phyloP scores from a whole-genome alignment of 2,797 vertebrate species.

The Balearica regulorum region DNA sequence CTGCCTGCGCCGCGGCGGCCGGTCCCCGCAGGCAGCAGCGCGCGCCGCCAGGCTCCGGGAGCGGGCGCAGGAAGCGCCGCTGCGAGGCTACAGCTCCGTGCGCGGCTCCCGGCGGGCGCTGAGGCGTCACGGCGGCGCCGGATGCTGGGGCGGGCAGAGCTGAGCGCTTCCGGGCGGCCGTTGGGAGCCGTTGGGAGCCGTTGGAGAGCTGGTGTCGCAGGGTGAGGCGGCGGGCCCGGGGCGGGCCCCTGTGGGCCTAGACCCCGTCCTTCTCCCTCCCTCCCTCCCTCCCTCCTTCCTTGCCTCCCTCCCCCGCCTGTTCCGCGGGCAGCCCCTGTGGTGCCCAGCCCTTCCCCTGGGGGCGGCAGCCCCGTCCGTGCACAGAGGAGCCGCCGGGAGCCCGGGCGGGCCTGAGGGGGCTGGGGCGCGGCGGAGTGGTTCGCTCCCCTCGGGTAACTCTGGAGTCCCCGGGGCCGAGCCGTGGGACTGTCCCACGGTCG shows the following conservation, averaged over 20 bases:
- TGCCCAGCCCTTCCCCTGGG: background rate
- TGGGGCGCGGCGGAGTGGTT: background rate
- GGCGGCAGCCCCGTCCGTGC: too few species aligned
- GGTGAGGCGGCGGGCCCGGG: background rate
- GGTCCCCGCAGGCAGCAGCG: background rate
- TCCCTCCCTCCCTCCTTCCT: fast-evolving
- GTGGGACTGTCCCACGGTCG: background rate
- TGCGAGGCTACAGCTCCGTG: too few species aligned
- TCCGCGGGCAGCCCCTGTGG: background rate
- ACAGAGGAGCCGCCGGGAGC: background rate
- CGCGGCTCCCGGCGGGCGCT: fast-evolving
- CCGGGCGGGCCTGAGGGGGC: background rate
- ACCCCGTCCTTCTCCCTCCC: fast-evolving
- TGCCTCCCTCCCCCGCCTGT: fast-evolving
- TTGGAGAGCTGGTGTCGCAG: background rate
- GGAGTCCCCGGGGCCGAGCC: background rate
- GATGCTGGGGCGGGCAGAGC: background rate
- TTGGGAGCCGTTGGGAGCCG: background rate
- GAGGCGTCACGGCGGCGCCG: background rate
- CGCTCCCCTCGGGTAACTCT: fast-evolving
- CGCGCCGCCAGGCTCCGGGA: too few species aligned
- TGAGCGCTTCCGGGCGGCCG: background rate
- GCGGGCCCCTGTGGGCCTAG: fast-evolving
- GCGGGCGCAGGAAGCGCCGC: fast-evolving
- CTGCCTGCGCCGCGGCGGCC: background rate